These are phyloP conservation scores for Cathartes aura DNA, from an alignment of 2,113 vertebrate species.

Conservation along the genomic window DNA sequence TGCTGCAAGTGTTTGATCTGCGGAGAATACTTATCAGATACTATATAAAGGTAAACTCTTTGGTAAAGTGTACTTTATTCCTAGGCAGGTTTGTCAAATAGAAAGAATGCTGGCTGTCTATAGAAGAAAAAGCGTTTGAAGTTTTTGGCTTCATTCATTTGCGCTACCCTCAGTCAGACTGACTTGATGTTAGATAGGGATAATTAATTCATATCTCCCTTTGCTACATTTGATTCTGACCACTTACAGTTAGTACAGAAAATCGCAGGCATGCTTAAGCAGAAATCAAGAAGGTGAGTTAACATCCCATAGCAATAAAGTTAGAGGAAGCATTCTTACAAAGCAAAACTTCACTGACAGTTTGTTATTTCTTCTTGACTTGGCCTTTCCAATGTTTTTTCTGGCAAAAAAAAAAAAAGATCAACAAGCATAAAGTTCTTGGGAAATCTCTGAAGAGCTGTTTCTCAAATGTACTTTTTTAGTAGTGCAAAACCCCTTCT, in stretches of 20 bases:
- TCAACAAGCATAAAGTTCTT: background rate
- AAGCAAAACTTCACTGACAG: background rate
- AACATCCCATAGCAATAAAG: background rate
- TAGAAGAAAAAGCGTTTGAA: background rate
- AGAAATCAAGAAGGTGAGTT: background rate
- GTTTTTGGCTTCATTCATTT: background rate
- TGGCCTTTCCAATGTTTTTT: background rate
- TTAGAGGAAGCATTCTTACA: background rate
- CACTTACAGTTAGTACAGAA: background rate
- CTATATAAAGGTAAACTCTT: slow-evolving; percentile 88
- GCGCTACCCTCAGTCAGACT: background rate
- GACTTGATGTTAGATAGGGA: background rate
- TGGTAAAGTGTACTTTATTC: background rate
- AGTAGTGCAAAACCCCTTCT: background rate
- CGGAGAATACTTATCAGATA: slow-evolving; percentile 93
- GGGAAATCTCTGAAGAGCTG: background rate
- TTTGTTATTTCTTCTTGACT: background rate
- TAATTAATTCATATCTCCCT: background rate
- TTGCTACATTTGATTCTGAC: background rate
- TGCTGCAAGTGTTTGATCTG: slow-evolving; percentile 97
- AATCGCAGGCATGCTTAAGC: background rate
- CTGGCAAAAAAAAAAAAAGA: background rate
- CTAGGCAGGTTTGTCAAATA: background rate
- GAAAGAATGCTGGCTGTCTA: background rate
- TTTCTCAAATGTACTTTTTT: background rate